Base-by-base conservation (phyloP, 2,797 vertebrate species). In the Molossus molossus region DNA sequence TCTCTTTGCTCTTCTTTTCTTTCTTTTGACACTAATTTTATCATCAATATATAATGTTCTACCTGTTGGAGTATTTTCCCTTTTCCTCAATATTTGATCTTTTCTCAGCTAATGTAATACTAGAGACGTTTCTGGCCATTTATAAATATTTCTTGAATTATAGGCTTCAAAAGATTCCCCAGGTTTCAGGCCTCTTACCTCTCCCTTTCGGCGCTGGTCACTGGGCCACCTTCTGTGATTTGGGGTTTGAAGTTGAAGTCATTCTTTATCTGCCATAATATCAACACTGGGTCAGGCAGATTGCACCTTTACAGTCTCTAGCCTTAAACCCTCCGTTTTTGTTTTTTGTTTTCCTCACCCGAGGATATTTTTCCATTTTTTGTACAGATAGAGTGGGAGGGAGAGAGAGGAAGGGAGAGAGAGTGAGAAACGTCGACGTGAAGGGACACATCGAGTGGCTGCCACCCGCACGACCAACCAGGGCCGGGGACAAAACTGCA, bases 131-230 rank as follows among this genome's bases (percentile, higher is more conserved):
- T 72, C 73, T 81, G 69, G 40, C 18, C 60, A 48, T 76, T 90
- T 75, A 48, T 88, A 92, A 93, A 94, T 90, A 73, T 91, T 95
- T 91, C 88, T 94, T 94, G 86, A 95, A 91, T 64, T 72, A 93
- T 96, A 87, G 70, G 76, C 92, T 96, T 94, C 89, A 76, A 92
- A 94, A 92, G 82, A 69, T 65, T 85, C 45, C 25, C 62, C n/a
- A 2, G 58, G 77, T 88, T 94, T 95, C 18, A 73, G 95, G 83
- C 48, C 25, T 77, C 57, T 6, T 4, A 17, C 82, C 70, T 95
- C 33, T 50, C 93, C 6, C 1, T 72, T 80, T 90, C 94, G 77
- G 53, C 65, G 75, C 86, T 88, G 81, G 67, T 57, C 27, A 62
- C 87, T 81, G 89, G 57, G 7, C 53, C 21, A 69, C 77, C 67